Percentiles rank a stretch among this genome's conserved stretches.
Evolutionary conservation across 2,113 vertebrate species (phyloP).

Genomic region (Morone chrysops): DNA sequence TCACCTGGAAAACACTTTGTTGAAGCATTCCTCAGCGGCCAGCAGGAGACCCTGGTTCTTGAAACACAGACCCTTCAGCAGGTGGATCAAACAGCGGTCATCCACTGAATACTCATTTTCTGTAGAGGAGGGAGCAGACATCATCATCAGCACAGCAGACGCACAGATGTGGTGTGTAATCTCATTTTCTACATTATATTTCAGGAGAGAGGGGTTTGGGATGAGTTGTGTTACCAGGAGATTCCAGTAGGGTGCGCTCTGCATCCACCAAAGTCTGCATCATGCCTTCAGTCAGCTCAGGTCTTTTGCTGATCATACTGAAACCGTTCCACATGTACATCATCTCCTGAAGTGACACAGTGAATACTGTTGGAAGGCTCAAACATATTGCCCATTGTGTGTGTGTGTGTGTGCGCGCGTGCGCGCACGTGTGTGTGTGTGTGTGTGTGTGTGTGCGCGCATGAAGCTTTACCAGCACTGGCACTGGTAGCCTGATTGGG

Average conservation of each 20-base stretch:
- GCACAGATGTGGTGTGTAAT: neutral
- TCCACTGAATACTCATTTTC: constrained; percentile 81
- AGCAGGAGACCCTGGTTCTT: constrained; percentile 82
- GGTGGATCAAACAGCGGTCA: constrained; percentile 81
- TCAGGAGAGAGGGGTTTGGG: too few species aligned
- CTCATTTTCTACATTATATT: neutral
- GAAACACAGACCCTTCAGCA: constrained; percentile 86
- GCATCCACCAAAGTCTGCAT: constrained; percentile 83
- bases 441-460: neutral
- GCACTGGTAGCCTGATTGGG: constrained; percentile 79
- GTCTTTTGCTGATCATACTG: constrained; percentile 83
- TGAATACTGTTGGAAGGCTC: neutral
- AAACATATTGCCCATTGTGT: neutral
- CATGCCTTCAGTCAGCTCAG: constrained; percentile 83
- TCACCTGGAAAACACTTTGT: constrained; percentile 80
- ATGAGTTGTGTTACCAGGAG: constrained; percentile 72
- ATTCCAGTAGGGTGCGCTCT: constrained; percentile 80
- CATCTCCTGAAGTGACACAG: constrained; percentile 82
- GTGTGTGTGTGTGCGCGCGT: neutral
- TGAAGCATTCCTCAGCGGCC: constrained; percentile 83
- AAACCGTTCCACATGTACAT: constrained; percentile 92
- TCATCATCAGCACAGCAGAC: too few species aligned
- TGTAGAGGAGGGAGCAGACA: constrained; percentile 42
- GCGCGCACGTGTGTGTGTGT: neutral
- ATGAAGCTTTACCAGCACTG: constrained; percentile 82